Evolutionary conservation across 2,797 vertebrate species (phyloP).

Genomic region (Neosalanx taihuensis): DNA sequence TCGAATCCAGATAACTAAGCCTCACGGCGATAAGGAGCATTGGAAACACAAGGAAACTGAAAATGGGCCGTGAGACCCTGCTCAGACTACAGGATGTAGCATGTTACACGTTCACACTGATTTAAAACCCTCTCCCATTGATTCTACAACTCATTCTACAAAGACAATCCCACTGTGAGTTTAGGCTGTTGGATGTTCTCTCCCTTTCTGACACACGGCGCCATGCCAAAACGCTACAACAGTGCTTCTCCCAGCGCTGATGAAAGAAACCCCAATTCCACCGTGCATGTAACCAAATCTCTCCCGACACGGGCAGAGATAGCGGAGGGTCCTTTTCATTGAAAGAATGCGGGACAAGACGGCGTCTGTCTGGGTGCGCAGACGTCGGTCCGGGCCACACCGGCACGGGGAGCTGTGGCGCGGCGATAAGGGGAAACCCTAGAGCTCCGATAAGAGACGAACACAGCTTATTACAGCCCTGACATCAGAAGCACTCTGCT

Average conservation of each 20-base stretch:
- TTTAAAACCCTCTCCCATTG: neutral
- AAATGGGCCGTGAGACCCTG: too few relatives aligned
- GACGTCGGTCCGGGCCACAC: constrained; percentile 54
- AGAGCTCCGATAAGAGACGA: constrained; percentile 68
- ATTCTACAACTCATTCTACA: constrained; percentile 2
- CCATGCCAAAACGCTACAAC: constrained; percentile 50
- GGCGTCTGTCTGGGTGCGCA: constrained; percentile 71
- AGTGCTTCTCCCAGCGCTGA: constrained; percentile 53
- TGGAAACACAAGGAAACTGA: constrained; percentile 1
- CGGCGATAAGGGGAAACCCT: constrained; percentile 69
- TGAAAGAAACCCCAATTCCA: constrained; percentile 48
- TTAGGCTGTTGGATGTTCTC: constrained; percentile 12
- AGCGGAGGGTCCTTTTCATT: constrained; percentile 63
- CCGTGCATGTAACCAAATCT: constrained; percentile 65
- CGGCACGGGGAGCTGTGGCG: constrained; percentile 50
- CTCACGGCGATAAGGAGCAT: neutral
- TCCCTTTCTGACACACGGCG: neutral
- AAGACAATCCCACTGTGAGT: neutral
- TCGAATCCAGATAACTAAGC: neutral
- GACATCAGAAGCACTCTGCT: constrained; percentile 45
- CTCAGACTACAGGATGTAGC: neutral
- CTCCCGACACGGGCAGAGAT: constrained; percentile 48
- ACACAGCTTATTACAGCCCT: constrained; percentile 65
- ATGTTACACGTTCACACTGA: neutral
- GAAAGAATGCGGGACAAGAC: constrained; percentile 74